These are phyloP conservation scores for Mesoclemmys tuberculata DNA, from an alignment of 2,113 vertebrate species.

Conservation along the genomic window DNA sequence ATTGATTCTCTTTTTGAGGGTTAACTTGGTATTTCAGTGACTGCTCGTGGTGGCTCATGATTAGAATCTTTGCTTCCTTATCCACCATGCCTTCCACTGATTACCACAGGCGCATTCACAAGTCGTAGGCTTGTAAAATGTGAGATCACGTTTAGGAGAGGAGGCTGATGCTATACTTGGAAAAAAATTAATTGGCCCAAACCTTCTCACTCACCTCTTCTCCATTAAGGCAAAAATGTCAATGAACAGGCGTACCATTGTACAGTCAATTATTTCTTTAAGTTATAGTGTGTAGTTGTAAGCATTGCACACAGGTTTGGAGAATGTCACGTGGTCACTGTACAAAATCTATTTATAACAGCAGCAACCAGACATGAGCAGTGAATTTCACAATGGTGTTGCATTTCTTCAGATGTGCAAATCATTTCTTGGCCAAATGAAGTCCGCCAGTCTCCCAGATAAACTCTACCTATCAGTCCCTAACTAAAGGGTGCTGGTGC, in stretches of 20 bases:
- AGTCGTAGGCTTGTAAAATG: not conserved
- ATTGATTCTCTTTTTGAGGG: not conserved
- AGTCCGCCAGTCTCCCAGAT: not conserved
- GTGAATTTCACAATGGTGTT: not conserved
- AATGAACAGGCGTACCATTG: not conserved
- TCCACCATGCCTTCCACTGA: not conserved
- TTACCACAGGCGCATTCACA: not conserved
- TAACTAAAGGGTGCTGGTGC: not conserved
- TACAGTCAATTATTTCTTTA: not conserved
- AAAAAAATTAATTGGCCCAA: no score
- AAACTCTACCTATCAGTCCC: no score
- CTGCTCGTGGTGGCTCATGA: no score
- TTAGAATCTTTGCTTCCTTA: not conserved
- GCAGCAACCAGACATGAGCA: not conserved
- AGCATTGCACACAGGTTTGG: no score
- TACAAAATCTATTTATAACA: no score
- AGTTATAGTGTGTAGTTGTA: not conserved
- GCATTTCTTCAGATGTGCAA: not conserved
- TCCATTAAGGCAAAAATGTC: not conserved
- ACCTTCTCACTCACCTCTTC: not conserved
- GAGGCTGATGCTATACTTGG: no score
- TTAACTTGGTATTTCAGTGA: not conserved
- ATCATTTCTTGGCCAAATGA: not conserved
- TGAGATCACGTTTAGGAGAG: no score
- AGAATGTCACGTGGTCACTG: no score